A percentile compares a stretch with the other conserved stretches of the same genome.
Evolutionary conservation across 2,888 invertebrate species (phyloP).

Genomic region (Osedax frankpressi): DNA sequence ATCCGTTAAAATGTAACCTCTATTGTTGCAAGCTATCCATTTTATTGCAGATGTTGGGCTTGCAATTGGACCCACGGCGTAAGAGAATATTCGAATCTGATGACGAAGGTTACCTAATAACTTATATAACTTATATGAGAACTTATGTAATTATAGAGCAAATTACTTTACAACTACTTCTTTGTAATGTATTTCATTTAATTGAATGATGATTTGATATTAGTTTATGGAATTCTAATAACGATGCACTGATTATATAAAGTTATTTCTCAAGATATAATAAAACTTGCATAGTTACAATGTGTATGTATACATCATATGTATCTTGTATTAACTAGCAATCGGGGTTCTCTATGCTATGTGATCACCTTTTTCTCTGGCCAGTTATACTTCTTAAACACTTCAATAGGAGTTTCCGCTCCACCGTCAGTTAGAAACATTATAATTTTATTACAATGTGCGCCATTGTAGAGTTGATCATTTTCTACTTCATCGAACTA

Average conservation of each 20-base stretch:
- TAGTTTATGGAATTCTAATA: background rate
- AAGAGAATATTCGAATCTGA: constrained; percentile 49
- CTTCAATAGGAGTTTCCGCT: constrained; percentile 49
- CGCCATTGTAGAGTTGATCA: constrained; percentile 35
- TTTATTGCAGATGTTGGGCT: constrained; percentile 46
- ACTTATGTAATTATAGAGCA: background rate
- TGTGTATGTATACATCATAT: background rate
- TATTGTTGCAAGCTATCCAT: constrained; percentile 48
- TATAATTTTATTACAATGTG: constrained; percentile 50
- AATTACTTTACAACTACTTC: background rate
- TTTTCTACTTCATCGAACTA: constrained; percentile 17
- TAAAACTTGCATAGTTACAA: background rate
- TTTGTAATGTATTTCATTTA: background rate
- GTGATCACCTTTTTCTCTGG: constrained; percentile 25
- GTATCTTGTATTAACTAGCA: background rate
- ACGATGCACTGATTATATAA: background rate
- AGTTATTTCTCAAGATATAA: background rate
- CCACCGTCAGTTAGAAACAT: constrained; percentile 53
- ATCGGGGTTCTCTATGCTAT: no score
- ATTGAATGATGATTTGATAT: background rate
- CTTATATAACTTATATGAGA: constrained; percentile 13
- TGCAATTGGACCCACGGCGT: constrained; percentile 49
- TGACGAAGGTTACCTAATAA: background rate
- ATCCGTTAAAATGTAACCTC: constrained; percentile 35
- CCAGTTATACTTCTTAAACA: constrained; percentile 46